Base-by-base conservation (phyloP, 2,888 invertebrate species). In the Escarpia spicata region DNA sequence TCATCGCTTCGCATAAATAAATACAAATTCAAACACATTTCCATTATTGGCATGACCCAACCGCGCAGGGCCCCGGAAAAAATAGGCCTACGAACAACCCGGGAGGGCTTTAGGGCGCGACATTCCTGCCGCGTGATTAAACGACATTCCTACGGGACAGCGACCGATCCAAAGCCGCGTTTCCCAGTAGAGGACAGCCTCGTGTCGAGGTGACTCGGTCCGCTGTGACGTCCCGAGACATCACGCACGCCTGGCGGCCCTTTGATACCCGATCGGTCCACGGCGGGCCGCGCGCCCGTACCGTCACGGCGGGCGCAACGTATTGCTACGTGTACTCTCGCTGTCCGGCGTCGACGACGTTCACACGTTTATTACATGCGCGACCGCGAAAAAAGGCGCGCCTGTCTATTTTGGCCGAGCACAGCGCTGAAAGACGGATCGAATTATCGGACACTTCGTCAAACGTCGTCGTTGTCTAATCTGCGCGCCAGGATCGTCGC, bases 91-190 rank as follows among this genome's bases (percentile, higher is more conserved):
- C 75, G n/a, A n/a, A 75, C 75, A 75, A 19, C 26, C n/a, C 75
- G 3, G 19, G 75, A 75, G 75, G n/a, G 26, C 19, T 75, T 19
- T 75, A 75, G 75, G 75, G 75, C 75, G 75, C 75, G 26, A 75
- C 75, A 75, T 75, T 75, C 75, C 75, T n/a, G 75, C 0, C 52
- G 75, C 26, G 75, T 75, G 75, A 75, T 75, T 75, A 75, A 19
- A 75, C 26, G 75, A 75, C 75, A 75, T 75, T 75, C 75, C 75
- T 75, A 15, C 26, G 75, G 75, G 26, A 19, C 26, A n/a, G 19
- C 75, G 75, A 75, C n/a, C 75, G 75, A 75, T 26, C 75, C 75
- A 75, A 75, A 75, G 75, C 75, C 75, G 52, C 75, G 75, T 75
- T 75, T 75, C 75, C 75, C 4, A 26, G 75, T 75, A 75, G 75